These are phyloP conservation scores for Rhynchomys soricoides DNA, from an alignment of 2,113 vertebrate species.

Conservation along the genomic window DNA sequence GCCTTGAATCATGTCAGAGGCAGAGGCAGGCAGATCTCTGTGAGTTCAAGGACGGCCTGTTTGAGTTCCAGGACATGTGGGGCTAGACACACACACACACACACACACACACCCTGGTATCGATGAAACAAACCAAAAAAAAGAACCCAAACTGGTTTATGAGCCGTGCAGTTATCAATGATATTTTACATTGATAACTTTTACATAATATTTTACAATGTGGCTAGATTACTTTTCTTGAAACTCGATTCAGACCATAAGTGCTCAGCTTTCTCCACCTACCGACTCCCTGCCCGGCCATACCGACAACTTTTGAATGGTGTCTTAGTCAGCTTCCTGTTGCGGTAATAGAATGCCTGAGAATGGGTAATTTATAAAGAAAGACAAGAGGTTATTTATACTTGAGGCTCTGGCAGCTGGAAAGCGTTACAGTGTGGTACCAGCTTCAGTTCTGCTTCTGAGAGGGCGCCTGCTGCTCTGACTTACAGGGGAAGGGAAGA, in stretches of 20 bases:
- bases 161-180: background rate
- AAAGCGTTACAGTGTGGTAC: background rate
- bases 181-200: background rate
- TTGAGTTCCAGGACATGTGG: background rate
- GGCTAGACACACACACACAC: background rate
- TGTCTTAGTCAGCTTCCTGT: background rate
- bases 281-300: background rate
- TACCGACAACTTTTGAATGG: background rate
- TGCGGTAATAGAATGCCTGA: background rate
- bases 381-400: background rate
- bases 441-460: background rate
- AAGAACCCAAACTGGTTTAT: background rate
- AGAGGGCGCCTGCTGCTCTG: background rate
- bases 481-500: background rate
- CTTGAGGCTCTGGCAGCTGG: background rate
- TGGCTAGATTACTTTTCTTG: slow-evolving; percentile 12
- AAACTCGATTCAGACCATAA: background rate
- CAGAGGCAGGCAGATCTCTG: background rate
- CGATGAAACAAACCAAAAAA: background rate
- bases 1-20: background rate
- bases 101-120: background rate
- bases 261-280: background rate
- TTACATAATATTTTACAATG: background rate
- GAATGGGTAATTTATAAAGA: background rate
- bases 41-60: background rate